Percentiles rank a stretch among this genome's conserved stretches.
Evolutionary conservation across 2,888 invertebrate species (phyloP).

Genomic region (Anthoptus insignis): DNA sequence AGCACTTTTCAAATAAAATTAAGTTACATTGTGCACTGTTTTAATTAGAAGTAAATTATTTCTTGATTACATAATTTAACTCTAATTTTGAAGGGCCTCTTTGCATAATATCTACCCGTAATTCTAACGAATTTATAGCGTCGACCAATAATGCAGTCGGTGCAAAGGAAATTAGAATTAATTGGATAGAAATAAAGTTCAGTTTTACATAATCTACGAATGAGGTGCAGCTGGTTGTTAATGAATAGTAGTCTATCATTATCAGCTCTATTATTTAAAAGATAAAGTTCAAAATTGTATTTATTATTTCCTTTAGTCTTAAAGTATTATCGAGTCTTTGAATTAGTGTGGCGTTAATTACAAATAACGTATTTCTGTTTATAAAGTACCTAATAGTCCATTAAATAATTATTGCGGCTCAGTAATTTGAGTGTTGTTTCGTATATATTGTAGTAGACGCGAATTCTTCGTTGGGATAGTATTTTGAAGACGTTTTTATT

Average conservation of each 20-base stretch:
- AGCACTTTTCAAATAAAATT: neutral
- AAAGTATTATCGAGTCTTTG: conserved; percentile 25
- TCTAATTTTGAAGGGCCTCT: conserved; percentile 27
- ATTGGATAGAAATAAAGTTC: neutral
- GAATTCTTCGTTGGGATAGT: too few species aligned
- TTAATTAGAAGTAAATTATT: conserved; percentile 25
- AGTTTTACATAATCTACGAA: neutral
- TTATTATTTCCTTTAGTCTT: neutral
- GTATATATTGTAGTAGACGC: neutral
- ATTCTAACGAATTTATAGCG: conserved; percentile 32
- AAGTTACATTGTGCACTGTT: neutral
- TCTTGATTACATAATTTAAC: conserved; percentile 20
- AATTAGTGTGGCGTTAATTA: conserved; percentile 23
- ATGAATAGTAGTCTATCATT: neutral
- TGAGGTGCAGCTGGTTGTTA: conserved; percentile 17
- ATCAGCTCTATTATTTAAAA: conserved; percentile 1
- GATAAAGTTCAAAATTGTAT: neutral
- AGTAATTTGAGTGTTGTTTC: neutral
- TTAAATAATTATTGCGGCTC: conserved; percentile 4
- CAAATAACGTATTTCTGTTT: conserved; percentile 14
- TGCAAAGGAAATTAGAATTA: conserved; percentile 4
- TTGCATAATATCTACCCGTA: conserved; percentile 30
- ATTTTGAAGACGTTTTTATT: too few species aligned
- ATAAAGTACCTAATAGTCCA: conserved; percentile 1
- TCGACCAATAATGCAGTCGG: neutral